Evolutionary conservation across 2,888 invertebrate species (phyloP), one percentile per base, ranked within the genome.

Genomic region (Biston stratarius): DNA sequence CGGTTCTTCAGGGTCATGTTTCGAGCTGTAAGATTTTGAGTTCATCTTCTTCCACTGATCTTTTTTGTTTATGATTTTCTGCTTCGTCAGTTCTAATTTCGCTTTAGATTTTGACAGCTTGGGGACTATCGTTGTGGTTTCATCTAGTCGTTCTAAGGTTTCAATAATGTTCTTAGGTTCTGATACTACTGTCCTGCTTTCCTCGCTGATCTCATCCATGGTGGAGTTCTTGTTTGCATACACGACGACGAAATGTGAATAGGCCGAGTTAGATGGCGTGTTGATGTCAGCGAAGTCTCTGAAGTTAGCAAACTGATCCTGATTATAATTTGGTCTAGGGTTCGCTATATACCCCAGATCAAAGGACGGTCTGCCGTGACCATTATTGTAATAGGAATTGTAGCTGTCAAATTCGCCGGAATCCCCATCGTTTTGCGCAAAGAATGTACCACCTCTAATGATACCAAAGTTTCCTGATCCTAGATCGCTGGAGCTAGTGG

Each of bases 241-340:
- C 0, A 97, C 97, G 0, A 97, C 96, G 40, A 97, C 97, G 71
- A 96, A 96, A 76, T 97, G 97, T 0, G 97, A 97, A 85, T 96
- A 98, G 7, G 97, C 97, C 1, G 94, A 89, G 81, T 97, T 97
- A 0, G 97, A 95, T 0, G 97, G 97, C 5, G 97, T 96, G 71
- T 97, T 98, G 62, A 98, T 98, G 78, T 98, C 98, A 0, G 98
- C 98, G 81, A 98, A 98, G 84, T 98, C 98, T 78, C 97, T 95
- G 91, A 98, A 98, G 83, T 98, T 97, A 6, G 97, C 97, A 81
- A 98, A 98, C 81, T 98, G 98, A 79, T 98, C 97, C 66, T 96
- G 96, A 36, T 96, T 95, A 75, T 96, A 96, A 59, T 96, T 96
- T 6, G 96, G 96, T 80, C 96, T 95, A 0, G 97, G 96, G 79